phyloP scores from a whole-genome alignment of 2,113 vertebrate genomes.

The Elanoides forficatus region DNA sequence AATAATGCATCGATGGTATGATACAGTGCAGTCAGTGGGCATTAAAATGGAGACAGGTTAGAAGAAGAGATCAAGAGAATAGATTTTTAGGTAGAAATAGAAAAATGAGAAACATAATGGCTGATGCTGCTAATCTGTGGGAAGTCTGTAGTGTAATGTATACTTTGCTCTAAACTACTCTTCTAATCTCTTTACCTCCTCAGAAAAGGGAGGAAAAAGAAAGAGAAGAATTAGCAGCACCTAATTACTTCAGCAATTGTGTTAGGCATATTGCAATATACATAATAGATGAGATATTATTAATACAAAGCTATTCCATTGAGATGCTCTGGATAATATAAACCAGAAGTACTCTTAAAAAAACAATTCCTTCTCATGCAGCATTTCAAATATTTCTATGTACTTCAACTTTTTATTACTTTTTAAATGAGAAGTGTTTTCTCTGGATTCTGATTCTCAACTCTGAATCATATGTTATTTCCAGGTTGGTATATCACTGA shows the following conservation, averaged over 20 bases:
- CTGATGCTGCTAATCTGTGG: neutral
- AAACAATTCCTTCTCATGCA: neutral
- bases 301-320: constrained; percentile 38
- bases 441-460: neutral
- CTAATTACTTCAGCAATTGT: constrained; percentile 41
- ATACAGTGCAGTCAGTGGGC: neutral
- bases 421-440: neutral
- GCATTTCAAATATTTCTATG: neutral
- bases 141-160: neutral
- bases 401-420: neutral
- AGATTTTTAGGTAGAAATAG: neutral
- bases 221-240: constrained; percentile 12
- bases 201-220: neutral
- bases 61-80: neutral
- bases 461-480: neutral
- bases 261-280: constrained; percentile 34
- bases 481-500: neutral
- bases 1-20: neutral
- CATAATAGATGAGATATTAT: constrained; percentile 62
- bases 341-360: neutral
- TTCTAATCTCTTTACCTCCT: neutral
- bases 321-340: constrained; percentile 26
- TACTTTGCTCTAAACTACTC: neutral
- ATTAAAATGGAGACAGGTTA: neutral
- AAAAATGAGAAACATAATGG: neutral